Percentiles rank a stretch among this genome's conserved stretches.
Evolutionary conservation across 1,140 invertebrate species (phyloP).

Genomic region (Streblospio benedicti): DNA sequence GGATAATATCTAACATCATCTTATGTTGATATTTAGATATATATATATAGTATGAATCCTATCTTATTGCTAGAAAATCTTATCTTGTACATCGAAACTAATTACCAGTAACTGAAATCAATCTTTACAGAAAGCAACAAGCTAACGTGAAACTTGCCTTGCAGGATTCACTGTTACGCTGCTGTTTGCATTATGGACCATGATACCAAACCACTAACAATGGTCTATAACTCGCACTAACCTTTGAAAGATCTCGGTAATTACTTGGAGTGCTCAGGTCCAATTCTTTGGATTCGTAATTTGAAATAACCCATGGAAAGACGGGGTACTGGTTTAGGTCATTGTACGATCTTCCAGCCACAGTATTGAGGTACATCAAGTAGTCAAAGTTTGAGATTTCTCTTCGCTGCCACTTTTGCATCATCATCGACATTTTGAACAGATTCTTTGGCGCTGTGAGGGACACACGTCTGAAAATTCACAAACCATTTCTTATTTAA

Average conservation of each 20-base stretch:
- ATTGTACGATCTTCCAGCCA: slow-evolving; percentile 96
- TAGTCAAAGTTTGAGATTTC: slow-evolving; percentile 99
- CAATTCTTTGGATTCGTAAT: slow-evolving; percentile 92
- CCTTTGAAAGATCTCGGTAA: slow-evolving; percentile 96
- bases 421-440: slow-evolving; percentile 99
- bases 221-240: too few relatives aligned
- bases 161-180: too few relatives aligned
- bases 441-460: slow-evolving; percentile 96
- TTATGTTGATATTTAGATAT: too few relatives aligned
- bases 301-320: slow-evolving; percentile 97
- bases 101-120: too few relatives aligned
- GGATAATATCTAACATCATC: too few relatives aligned
- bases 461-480: slow-evolving; percentile 68
- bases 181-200: too few relatives aligned
- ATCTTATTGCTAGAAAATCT: too few relatives aligned
- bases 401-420: slow-evolving; percentile 94
- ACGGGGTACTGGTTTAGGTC: slow-evolving; percentile 99
- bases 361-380: slow-evolving; percentile 98
- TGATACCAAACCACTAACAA: too few relatives aligned
- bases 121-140: too few relatives aligned
- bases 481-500: not conserved
- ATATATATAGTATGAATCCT: too few relatives aligned
- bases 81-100: too few relatives aligned
- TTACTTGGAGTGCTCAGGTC: slow-evolving; percentile 93
- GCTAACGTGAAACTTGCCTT: too few relatives aligned